Evolutionary conservation across 2,888 invertebrate genomes (phyloP), one percentile per base, ranked within the genome.

Genomic region (Drosophila setosimentum): DNA sequence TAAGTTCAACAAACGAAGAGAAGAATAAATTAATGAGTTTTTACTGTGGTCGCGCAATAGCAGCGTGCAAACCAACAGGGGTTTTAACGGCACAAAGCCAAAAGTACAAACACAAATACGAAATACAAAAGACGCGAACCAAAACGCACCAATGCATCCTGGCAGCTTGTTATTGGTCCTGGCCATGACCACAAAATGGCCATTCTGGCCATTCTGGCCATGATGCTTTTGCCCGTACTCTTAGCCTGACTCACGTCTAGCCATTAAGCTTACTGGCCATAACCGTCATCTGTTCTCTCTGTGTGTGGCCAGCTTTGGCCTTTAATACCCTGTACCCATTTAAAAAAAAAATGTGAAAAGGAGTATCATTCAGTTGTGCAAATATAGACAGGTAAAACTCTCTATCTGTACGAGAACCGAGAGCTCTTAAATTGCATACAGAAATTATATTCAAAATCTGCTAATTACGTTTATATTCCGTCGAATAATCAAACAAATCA

Each of bases 21-120:
- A 83, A 84, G 91, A 91, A 91, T 89, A 91, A 91, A 91, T 91
- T 91, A 91, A 91, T 91, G 91, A 91, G 89, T 91, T 91, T 87
- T 90, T 90, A 83, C 88, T 89, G 87, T 65, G 87, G 88, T 85
- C 76, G 83, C 76, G 71, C 30, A 49, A 27, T 18, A 18, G 49
- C 18, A 24, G 10, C 10, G 57, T 21, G 13, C 30, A 30, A 37
- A 8, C 50, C 50, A 70, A 73, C 72, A 68, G 87, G 85, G 73
- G 40, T 21, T 71, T 84, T 78, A 89, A 81, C 82, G 72, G 64
- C 82, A 82, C 68, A 85, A 89, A 85, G 85, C 87, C 87, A 87
- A 86, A 78, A 80, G 81, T 61, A 78, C 72, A 87, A 78, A 81
- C 65, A 80, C 78, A 80, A 63, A 68, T 40, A 55, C 60, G 35